A percentile compares a stretch with the other conserved stretches of the same genome.
phyloP scores from a whole-genome alignment of 2,888 invertebrate species.

The Thalpophila matura region DNA sequence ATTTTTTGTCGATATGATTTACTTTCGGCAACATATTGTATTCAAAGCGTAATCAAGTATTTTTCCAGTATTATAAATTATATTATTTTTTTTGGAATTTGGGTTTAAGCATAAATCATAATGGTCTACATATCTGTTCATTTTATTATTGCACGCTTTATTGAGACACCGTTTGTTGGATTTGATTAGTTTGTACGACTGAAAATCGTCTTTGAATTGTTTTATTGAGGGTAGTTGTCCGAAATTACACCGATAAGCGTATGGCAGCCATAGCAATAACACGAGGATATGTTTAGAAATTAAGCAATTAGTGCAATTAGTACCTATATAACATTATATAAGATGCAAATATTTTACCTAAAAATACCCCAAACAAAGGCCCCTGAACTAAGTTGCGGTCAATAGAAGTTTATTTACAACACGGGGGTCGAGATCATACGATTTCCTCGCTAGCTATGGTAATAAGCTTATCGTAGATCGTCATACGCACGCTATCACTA shows the following conservation, averaged over 20 bases:
- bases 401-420: slow-evolving; percentile 40
- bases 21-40: slow-evolving; percentile 34
- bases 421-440: slow-evolving; percentile 24
- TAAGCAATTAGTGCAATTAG: slow-evolving; percentile 33
- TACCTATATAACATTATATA: slow-evolving; percentile 25
- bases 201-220: slow-evolving; percentile 36
- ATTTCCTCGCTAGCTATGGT: slow-evolving; percentile 57
- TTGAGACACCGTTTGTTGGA: slow-evolving; percentile 45
- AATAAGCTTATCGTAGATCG: slow-evolving; percentile 62
- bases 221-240: slow-evolving; percentile 17
- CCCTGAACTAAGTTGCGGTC: slow-evolving; percentile 16
- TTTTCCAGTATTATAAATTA: slow-evolving; percentile 66
- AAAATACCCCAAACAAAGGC: slow-evolving; percentile 7
- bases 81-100: slow-evolving; percentile 30
- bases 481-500: slow-evolving; percentile 25
- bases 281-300: slow-evolving; percentile 29
- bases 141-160: slow-evolving; percentile 47
- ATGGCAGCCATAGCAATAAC: slow-evolving; percentile 48
- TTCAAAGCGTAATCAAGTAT: slow-evolving; percentile 50
- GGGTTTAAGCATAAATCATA: slow-evolving; percentile 18
- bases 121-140: slow-evolving; percentile 19
- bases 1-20: slow-evolving; percentile 34
- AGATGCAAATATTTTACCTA: slow-evolving; percentile 27
- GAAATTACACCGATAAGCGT: slow-evolving; percentile 45
- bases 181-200: slow-evolving; percentile 45